Evolutionary conservation across 1,140 invertebrate species (phyloP).

Genomic region (Ditylenchus dipsaci): DNA sequence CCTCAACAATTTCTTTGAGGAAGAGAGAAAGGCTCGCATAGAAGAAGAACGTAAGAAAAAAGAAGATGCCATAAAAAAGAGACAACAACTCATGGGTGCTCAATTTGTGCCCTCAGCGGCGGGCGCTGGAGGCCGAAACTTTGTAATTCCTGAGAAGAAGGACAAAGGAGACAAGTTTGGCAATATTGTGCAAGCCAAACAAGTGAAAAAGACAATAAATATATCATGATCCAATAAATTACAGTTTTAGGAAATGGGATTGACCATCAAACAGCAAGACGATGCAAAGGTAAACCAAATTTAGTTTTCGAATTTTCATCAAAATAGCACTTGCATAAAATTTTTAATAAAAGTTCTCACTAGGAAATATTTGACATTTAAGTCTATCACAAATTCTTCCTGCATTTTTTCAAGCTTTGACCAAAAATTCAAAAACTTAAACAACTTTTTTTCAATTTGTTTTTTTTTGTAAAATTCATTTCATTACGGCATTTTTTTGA

Average conservation of each 20-base stretch:
- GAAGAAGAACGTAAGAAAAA: slow-evolving; percentile 49
- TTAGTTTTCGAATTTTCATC: slow-evolving; percentile 38
- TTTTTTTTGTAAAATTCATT: no score
- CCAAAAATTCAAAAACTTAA: no score
- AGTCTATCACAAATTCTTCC: no score
- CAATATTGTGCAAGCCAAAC: slow-evolving; percentile 52
- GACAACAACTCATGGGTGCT: slow-evolving; percentile 25
- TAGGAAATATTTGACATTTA: no score
- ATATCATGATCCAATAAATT: no score
- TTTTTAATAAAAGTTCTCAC: slow-evolving; percentile 3
- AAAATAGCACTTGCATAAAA: background rate
- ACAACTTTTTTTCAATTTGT: no score
- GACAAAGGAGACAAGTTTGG: slow-evolving; percentile 54
- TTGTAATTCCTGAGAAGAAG: slow-evolving; percentile 50
- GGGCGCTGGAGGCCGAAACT: slow-evolving; percentile 44
- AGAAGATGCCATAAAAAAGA: slow-evolving; percentile 42
- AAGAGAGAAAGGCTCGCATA: slow-evolving; percentile 42
- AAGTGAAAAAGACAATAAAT: background rate
- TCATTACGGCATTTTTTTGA: no score
- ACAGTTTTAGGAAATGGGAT: slow-evolving; percentile 31
- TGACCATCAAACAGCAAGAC: slow-evolving; percentile 56
- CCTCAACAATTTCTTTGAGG: slow-evolving; percentile 16
- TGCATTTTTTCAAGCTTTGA: no score
- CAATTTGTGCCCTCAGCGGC: slow-evolving; percentile 1
- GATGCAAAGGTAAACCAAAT: slow-evolving; percentile 41